Evolutionary conservation across 2,797 vertebrate genomes (phyloP), one percentile per base, ranked within the genome.

Genomic region (Menidia menidia): DNA sequence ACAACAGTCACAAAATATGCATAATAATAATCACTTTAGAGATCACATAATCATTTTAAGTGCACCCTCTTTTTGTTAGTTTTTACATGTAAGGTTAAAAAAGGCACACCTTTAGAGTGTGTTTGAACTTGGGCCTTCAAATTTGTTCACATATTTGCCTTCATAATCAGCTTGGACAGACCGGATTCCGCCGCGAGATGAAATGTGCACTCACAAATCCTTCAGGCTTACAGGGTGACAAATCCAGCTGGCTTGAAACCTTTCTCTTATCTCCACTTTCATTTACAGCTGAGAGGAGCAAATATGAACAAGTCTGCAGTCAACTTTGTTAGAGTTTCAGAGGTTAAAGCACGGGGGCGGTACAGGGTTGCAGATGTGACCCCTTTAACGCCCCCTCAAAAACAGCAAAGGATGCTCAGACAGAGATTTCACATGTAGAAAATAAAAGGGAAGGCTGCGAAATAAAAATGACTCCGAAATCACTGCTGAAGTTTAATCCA

Each of bases 401-500:
- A 77, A 75, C 66, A 32, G 59, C 60, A 32, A 70, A 19, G 55
- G 52, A 71, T 14, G 60, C 30, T 9, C 71, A 80, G 76, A 73
- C 54, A 32, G 44, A 52, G 55, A 61, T 60, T 6, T 51, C 64
- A 64, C 58, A 59, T 8, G 25, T 59, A 73, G 71, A 81, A 71
- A 74, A 81, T 77, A 66, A 82, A 79, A 75, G 45, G 60, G 68
- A 71, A 75, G 59, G 79, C 75, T 68, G 76, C 73, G 48, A 60
- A 80, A 77, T 74, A 71, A 84, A 84, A 89, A 82, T 71, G 64
- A 85, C 70, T 85, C 76, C 63, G 78, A 83, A 90, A 86, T 83
- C 84, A 82, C 84, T 83, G 86, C 78, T 64, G 82, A 89, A 51
- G 9, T 88, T 84, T 91, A 91, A 92, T 92, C 88, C 88, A 83